phyloP scores from a whole-genome alignment of 2,113 vertebrate genomes.

The Zeus faber region DNA sequence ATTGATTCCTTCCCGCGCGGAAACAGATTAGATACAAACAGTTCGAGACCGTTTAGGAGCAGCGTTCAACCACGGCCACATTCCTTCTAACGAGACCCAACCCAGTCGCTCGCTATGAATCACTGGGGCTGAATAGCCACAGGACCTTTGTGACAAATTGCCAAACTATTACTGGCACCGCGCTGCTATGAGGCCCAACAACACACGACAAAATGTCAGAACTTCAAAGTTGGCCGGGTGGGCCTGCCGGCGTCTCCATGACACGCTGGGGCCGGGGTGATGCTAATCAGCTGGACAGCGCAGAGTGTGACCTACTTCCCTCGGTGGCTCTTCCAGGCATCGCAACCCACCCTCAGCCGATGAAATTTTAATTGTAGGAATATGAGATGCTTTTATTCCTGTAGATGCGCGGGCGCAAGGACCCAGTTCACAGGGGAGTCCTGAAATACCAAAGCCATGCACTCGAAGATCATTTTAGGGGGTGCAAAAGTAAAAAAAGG shows the following conservation, averaged over 20 bases:
- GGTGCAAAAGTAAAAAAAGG: too few species aligned
- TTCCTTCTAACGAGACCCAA: conserved; percentile 16
- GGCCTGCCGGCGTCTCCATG: conserved; percentile 5
- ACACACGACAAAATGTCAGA: conserved; percentile 17
- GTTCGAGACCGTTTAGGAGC: too few species aligned
- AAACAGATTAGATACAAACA: too few species aligned
- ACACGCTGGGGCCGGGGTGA: conserved; percentile 24
- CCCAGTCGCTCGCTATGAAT: neutral
- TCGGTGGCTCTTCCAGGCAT: conserved; percentile 37
- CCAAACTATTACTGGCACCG: conserved; percentile 2
- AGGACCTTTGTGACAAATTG: conserved; percentile 22
- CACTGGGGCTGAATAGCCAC: neutral
- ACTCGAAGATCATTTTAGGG: too few species aligned
- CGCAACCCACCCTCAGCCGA: conserved; percentile 10
- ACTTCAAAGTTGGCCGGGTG: conserved; percentile 15
- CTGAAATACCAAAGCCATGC: too few species aligned
- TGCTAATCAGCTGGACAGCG: conserved; percentile 49
- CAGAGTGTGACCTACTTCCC: conserved; percentile 61
- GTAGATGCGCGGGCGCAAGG: too few species aligned
- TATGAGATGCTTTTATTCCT: too few species aligned
- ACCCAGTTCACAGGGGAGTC: too few species aligned
- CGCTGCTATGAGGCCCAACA: neutral
- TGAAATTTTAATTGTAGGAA: conserved; percentile 28
- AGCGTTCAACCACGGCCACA: too few species aligned
- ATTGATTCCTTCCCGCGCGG: too few species aligned